Evolutionary conservation across 1,140 invertebrate species (phyloP).

Genomic region (Brachionus paranguensis): DNA sequence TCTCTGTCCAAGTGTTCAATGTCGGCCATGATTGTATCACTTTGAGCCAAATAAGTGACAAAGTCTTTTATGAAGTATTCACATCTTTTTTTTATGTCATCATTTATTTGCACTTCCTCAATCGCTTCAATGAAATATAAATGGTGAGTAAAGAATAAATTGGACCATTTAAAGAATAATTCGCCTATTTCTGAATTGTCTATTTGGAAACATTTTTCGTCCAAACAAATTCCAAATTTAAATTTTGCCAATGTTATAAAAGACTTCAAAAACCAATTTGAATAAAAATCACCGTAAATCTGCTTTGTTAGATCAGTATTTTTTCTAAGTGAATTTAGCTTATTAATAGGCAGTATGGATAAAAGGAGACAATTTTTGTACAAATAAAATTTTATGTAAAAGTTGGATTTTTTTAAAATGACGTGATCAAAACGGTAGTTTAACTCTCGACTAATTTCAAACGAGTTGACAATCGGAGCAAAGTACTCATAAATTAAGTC

Average conservation of each 20-base stretch:
- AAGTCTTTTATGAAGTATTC: conserved; percentile 6
- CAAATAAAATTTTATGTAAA: neutral
- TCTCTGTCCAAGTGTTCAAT: neutral
- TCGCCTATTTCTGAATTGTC: neutral
- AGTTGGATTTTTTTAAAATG: neutral
- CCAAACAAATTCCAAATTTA: conserved; percentile 6
- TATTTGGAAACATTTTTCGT: neutral
- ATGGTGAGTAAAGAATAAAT: neutral
- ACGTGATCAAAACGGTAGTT: neutral
- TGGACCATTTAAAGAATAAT: neutral
- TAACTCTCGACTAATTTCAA: conserved; percentile 7
- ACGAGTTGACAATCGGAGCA: conserved; percentile 12
- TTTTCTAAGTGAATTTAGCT: neutral
- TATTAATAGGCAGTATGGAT: neutral
- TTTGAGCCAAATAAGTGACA: neutral
- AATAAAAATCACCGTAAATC: neutral
- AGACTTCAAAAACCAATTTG: conserved; percentile 17
- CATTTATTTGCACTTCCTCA: neutral
- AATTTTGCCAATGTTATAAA: neutral
- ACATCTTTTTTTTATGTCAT: neutral
- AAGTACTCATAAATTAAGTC: conserved; percentile 37
- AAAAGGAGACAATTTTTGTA: neutral
- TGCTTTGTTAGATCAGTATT: neutral
- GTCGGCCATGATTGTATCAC: neutral
- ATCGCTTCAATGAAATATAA: conserved; percentile 28